phyloP scores from a whole-genome alignment of 1,140 invertebrate species.

The Aporrectodea caliginosa region DNA sequence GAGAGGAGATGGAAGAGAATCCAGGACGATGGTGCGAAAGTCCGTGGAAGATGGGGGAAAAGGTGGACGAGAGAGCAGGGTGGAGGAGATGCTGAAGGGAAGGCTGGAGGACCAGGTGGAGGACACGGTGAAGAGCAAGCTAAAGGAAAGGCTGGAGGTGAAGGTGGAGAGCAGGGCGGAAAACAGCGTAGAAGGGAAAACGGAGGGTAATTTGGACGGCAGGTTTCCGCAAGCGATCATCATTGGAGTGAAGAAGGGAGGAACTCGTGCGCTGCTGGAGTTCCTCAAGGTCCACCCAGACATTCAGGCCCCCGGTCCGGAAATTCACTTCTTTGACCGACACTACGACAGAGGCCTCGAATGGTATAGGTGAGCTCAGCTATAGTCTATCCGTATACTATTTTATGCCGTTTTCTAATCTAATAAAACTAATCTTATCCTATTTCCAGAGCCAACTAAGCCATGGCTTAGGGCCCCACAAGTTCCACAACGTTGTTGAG shows the following conservation, averaged over 20 bases:
- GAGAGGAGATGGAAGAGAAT: background rate
- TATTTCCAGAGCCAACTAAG: no score
- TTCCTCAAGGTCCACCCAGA: slow-evolving; percentile 55
- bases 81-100: background rate
- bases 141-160: background rate
- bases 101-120: background rate
- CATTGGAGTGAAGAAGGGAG: slow-evolving; percentile 57
- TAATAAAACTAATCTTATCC: no score
- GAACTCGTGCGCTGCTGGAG: slow-evolving; percentile 56
- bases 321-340: slow-evolving; percentile 57
- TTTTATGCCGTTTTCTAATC: no score
- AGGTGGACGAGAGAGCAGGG: no score
- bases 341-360: slow-evolving; percentile 53
- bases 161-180: background rate
- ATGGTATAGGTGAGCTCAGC: slow-evolving; percentile 55
- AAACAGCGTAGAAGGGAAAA: background rate
- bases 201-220: no score
- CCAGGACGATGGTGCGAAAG: background rate
- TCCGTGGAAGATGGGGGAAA: no score
- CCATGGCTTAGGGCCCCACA: no score
- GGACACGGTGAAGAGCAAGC: background rate
- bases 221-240: slow-evolving; percentile 51
- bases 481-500: no score
- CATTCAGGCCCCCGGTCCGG: slow-evolving; percentile 44
- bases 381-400: no score